These are phyloP conservation scores for Anguilla rostrata DNA, from an alignment of 2,113 vertebrate species.

Conservation along the genomic window DNA sequence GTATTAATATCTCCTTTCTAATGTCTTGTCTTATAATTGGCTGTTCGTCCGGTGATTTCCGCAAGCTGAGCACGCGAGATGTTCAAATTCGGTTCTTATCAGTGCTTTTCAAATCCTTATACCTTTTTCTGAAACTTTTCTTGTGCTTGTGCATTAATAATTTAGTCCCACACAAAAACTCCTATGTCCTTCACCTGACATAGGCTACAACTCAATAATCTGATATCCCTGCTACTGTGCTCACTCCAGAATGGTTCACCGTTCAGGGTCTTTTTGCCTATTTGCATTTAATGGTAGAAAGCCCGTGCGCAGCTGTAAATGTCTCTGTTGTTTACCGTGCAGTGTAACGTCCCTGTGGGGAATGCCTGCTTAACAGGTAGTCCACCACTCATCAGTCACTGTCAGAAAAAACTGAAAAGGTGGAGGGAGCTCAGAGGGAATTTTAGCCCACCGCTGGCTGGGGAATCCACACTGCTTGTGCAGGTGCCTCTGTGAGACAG, in stretches of 20 bases:
- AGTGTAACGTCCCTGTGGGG: background rate
- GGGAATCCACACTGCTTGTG: background rate
- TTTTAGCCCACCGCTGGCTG: background rate
- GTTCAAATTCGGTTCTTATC: background rate
- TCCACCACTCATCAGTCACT: slow-evolving; percentile 8
- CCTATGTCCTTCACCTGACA: no score
- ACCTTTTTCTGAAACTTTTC: no score
- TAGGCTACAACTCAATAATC: no score
- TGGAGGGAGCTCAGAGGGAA: background rate
- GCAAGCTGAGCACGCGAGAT: background rate
- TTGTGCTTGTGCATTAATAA: no score
- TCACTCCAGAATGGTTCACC: no score
- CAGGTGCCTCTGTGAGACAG: background rate
- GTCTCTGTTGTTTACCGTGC: background rate
- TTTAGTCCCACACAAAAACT: no score
- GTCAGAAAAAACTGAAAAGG: background rate
- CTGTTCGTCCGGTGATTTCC: background rate
- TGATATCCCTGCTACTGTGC: no score
- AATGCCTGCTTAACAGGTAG: background rate
- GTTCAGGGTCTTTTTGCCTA: no score
- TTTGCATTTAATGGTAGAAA: no score
- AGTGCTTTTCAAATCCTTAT: background rate
- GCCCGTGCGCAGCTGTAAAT: no score
- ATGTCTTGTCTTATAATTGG: no score
- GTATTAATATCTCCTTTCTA: no score